Conservation (phyloP, 2,797 vertebrate genomes). For the Protonibea diacanthus region DNA sequence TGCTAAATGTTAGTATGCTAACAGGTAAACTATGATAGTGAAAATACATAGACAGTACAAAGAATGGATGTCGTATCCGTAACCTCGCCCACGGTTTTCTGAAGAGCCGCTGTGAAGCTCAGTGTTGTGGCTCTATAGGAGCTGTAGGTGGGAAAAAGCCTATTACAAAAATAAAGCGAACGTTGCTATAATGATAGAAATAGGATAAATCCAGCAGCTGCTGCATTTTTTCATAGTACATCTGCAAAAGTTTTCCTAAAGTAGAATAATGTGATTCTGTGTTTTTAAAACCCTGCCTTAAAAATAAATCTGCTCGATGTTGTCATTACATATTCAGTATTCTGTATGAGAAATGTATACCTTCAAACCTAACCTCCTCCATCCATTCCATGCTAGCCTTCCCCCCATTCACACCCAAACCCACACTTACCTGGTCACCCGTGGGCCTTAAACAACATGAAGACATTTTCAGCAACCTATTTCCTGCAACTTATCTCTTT, state of each 20-base stretch:
- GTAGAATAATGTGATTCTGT: too few species aligned
- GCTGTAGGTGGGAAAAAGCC: too few species aligned
- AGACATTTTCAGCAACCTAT: not conserved
- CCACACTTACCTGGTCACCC: not conserved
- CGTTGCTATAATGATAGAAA: too few species aligned
- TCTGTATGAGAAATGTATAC: not conserved
- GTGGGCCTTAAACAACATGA: not conserved
- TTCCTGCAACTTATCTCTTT: conserved; percentile 10
- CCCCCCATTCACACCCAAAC: not conserved
- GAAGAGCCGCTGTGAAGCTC: too few species aligned
- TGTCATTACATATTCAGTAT: not conserved
- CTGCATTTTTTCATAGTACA: not conserved
- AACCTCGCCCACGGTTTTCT: too few species aligned
- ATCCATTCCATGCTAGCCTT: not conserved
- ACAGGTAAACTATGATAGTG: too few species aligned
- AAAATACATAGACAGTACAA: too few species aligned
- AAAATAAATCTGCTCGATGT: not conserved
- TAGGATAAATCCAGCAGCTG: too few species aligned
- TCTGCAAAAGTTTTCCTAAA: not conserved
- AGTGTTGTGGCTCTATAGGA: too few species aligned
- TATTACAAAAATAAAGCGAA: too few species aligned
- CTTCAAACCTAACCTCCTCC: not conserved
- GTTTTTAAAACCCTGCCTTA: not conserved
- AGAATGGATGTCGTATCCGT: too few species aligned
- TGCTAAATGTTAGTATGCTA: too few species aligned